These are phyloP conservation scores for Asarcornis scutulata DNA, from an alignment of 2,113 vertebrate species.

Conservation along the genomic window DNA sequence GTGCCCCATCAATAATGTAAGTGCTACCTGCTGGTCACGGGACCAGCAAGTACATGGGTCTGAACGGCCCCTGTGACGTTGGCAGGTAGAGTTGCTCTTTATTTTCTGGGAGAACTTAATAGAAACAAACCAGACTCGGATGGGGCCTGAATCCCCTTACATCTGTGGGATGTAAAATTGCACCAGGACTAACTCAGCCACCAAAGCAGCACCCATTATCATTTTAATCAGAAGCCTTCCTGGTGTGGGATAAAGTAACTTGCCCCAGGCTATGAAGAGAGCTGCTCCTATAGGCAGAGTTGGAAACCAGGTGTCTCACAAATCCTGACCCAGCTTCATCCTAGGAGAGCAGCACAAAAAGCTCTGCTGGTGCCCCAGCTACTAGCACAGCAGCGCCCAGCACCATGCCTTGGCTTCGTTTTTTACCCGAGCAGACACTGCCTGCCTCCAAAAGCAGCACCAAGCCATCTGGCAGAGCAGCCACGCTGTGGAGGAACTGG, in stretches of 20 bases:
- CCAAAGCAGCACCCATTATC: not conserved
- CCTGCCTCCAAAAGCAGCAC: not conserved
- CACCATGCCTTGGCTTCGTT: not conserved
- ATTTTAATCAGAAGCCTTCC: not conserved
- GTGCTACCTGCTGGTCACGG: not conserved
- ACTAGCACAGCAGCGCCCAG: not conserved
- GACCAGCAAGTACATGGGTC: accelerated
- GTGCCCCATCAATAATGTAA: not conserved
- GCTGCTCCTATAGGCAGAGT: not conserved
- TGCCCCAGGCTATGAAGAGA: not conserved
- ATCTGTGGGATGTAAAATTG: not conserved
- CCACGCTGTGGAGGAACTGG: not conserved
- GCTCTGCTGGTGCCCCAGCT: not conserved
- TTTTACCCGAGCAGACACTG: not conserved
- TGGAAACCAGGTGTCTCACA: accelerated
- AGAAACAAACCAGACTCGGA: not conserved
- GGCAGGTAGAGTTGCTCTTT: not conserved
- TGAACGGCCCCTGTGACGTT: not conserved
- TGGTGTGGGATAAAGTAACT: not conserved
- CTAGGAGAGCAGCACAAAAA: not conserved
- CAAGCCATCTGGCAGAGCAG: conserved; percentile 47
- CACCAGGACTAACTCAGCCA: not conserved
- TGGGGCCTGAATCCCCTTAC: not conserved
- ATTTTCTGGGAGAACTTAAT: not conserved
- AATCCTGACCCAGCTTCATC: not conserved